These are phyloP conservation scores for Oceanites oceanicus DNA, from an alignment of 2,113 vertebrate species.

Conservation along the genomic window DNA sequence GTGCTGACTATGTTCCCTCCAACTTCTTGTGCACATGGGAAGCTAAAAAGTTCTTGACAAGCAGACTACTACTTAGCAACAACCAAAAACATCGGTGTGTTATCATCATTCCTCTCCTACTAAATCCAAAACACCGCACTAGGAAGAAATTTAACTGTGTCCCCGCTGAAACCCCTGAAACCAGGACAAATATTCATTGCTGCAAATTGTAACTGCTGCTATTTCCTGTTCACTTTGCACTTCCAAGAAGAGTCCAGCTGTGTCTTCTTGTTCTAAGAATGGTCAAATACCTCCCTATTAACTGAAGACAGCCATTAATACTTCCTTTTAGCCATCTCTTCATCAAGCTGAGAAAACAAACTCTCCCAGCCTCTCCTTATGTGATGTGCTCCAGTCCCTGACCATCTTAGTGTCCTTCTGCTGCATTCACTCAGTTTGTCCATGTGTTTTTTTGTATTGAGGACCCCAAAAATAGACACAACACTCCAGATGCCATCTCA, in stretches of 20 bases:
- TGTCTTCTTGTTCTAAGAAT: background rate
- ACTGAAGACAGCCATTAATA: background rate
- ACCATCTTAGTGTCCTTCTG: background rate
- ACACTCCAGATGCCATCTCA: background rate
- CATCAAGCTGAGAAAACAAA: background rate
- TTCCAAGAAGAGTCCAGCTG: background rate
- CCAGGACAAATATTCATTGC: too few relatives aligned
- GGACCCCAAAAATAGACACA: background rate
- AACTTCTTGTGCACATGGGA: too few relatives aligned
- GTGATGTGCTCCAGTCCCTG: background rate
- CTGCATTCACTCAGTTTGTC: background rate
- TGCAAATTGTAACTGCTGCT: background rate
- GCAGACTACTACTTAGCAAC: too few relatives aligned
- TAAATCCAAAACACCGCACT: too few relatives aligned
- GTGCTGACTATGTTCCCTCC: too few relatives aligned
- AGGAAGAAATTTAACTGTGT: too few relatives aligned
- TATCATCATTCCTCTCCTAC: too few relatives aligned
- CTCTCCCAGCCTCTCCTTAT: background rate
- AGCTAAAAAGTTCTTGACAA: too few relatives aligned
- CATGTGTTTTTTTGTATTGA: background rate
- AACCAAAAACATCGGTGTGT: too few relatives aligned
- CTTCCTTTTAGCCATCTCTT: background rate
- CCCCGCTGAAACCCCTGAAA: too few relatives aligned
- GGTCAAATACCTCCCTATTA: background rate
- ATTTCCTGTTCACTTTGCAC: background rate